Conservation (phyloP, 2,113 vertebrate genomes). For the Sphaerodactylus townsendi region DNA sequence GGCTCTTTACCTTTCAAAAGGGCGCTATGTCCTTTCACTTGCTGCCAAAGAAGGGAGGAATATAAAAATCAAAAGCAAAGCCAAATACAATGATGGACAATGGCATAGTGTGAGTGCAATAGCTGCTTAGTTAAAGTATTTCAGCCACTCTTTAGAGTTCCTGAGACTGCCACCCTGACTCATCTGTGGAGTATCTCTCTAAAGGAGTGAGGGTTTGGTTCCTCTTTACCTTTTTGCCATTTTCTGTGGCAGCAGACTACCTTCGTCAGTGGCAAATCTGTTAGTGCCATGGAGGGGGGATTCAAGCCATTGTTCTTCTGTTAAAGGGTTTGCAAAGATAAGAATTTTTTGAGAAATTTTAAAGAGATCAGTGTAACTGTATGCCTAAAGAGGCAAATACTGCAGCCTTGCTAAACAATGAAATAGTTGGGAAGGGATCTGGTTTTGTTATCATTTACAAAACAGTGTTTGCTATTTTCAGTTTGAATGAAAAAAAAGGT, state of each 20-base stretch:
- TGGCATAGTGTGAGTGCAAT: conserved; percentile 89
- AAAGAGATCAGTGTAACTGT: background rate
- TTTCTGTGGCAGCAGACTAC: background rate
- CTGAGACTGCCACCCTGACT: background rate
- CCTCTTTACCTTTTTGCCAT: background rate
- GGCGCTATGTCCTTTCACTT: conserved; percentile 81
- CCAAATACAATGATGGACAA: conserved; percentile 86
- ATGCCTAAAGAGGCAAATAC: background rate
- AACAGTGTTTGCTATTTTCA: background rate
- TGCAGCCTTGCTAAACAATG: background rate
- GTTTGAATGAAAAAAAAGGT: background rate
- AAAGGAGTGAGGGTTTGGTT: background rate
- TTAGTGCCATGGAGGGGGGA: background rate
- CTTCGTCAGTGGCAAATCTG: background rate
- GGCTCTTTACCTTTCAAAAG: conserved; percentile 87
- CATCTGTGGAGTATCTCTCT: background rate
- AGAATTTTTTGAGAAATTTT: background rate
- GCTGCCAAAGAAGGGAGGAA: conserved; percentile 66
- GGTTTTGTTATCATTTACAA: background rate
- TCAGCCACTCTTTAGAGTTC: no score
- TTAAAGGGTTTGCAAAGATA: no score
- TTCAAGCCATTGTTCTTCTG: no score
- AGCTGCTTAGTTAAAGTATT: background rate
- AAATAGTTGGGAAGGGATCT: background rate
- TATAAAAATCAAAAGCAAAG: conserved; percentile 83